A percentile compares a stretch with the other conserved stretches of the same genome.
These are phyloP conservation scores for Spheniscus humboldti DNA, from an alignment of 2,797 vertebrate species.

Conservation along the genomic window DNA sequence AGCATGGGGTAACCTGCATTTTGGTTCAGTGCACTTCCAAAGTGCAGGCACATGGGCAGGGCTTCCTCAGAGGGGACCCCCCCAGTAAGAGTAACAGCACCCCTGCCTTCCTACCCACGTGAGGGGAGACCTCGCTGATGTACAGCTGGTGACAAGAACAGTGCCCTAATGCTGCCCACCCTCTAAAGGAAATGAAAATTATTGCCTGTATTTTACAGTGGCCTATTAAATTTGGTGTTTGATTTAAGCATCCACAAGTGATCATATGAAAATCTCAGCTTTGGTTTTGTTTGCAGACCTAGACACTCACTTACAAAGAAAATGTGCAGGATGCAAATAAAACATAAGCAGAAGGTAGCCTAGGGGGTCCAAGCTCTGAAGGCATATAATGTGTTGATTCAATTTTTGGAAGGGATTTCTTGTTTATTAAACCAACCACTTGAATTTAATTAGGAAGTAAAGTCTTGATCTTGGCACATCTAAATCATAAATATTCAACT, in stretches of 20 bases:
- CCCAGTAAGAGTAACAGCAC: background rate
- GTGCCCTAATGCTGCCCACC: background rate
- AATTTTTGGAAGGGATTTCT: conserved; percentile 26
- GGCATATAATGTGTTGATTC: background rate
- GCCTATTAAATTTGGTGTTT: background rate
- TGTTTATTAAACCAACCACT: conserved; percentile 16
- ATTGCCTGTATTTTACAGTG: background rate
- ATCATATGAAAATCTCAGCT: background rate
- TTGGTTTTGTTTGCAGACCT: background rate
- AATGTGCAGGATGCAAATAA: background rate
- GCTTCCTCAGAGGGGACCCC: background rate
- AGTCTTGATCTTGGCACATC: conserved; percentile 17
- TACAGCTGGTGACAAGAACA: background rate
- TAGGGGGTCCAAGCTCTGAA: background rate
- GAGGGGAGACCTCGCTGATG: rapidly evolving
- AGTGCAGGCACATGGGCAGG: background rate
- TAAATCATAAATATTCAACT: conserved; percentile 19
- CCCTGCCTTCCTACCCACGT: background rate
- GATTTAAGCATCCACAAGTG: background rate
- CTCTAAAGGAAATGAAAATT: background rate
- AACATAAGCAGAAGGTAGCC: background rate
- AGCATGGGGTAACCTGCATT: background rate
- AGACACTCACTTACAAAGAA: background rate
- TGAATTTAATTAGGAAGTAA: conserved; percentile 25
- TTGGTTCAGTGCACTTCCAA: background rate